A percentile compares a stretch with the other conserved stretches of the same genome.
Conservation (phyloP, 2,113 vertebrate species). For the Xenopus borealis region DNA sequence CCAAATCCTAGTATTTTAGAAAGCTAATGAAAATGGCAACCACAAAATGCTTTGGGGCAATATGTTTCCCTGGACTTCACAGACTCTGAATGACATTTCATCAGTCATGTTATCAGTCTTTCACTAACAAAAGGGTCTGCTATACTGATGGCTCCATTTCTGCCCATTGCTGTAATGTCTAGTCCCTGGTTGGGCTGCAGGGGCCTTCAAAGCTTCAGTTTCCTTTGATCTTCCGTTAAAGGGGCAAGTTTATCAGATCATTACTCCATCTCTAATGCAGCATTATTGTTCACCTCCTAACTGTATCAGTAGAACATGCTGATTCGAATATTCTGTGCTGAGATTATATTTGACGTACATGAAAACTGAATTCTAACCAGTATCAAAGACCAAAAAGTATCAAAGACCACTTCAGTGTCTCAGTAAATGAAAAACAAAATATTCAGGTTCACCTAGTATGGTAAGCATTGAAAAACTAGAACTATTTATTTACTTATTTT, state of each 20-base stretch:
- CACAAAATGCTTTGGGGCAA: conserved; percentile 15
- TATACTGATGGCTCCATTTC: not conserved
- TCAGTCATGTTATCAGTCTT: conserved; percentile 23
- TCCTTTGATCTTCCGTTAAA: conserved; percentile 21
- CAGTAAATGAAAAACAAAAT: too few species aligned
- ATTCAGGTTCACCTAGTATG: too few species aligned
- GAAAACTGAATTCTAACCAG: too few species aligned
- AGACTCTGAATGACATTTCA: not conserved
- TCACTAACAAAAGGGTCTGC: conserved; percentile 8
- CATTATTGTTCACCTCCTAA: not conserved
- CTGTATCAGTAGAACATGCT: not conserved
- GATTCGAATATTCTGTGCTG: conserved; percentile 4
- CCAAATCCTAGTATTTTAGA: not conserved
- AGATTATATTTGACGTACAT: not conserved
- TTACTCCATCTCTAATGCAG: not conserved
- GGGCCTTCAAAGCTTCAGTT: conserved; percentile 17
- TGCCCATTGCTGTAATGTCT: not conserved
- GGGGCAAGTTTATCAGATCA: conserved; percentile 8
- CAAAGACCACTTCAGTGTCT: too few species aligned
- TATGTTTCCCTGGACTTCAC: not conserved
- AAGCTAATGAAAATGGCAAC: not conserved
- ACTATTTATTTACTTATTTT: too few species aligned
- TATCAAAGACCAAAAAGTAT: too few species aligned
- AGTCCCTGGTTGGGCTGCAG: not conserved
- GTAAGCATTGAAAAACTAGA: too few species aligned